Base-by-base conservation (phyloP, 64 coral and sea anemone genomes). In the Montipora sp. region DNA sequence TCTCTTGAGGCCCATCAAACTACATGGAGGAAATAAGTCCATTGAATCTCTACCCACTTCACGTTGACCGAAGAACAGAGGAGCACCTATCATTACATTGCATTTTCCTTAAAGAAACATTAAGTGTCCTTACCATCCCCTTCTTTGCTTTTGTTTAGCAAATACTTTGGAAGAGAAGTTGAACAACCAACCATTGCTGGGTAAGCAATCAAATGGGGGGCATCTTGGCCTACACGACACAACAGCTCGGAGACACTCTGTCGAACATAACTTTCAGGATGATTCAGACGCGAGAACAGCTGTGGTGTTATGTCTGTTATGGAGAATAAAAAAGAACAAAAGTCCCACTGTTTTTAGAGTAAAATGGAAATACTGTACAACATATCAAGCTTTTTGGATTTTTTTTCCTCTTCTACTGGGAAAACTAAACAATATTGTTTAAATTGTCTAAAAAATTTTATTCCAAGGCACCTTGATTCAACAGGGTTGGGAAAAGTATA, bases 181-280 rank as follows among this genome's bases (percentile, higher is more conserved):
- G 98, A 87, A n/a, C 91, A 96, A 12, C 98, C 98, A 14, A 99
- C 98, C 19, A 99, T 92, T 58, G 98, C 98, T 46, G 98, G 94
- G 49, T 96, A 99, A 16, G 96, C 95, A 66, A 99, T 99, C 63
- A 99, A 86, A 68, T 99, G 98, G 16, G 98, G 95, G 22, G 98
- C 95, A 87, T 99, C 98, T 81, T 91, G 93, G 18, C 94, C 95
- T 16, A 99, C 92, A 89, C 98, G 98, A 58, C 98, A 99, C 79
- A 99, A 83, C 55, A 99, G 81, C 65, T 99, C 98, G 36, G 98
- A 94, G 10, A 99, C 98, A 78, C 98, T 89, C 48, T 99, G 95
- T 73, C 98, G 94, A 23, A 99, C 98, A 49, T 99, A 99, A 8
- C 71, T 88, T 59, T 99, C 98, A 47, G 98, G 98, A 48, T 99